phyloP scores from a whole-genome alignment of 2,113 vertebrate species.

The Oxygymnocypris stewartii region DNA sequence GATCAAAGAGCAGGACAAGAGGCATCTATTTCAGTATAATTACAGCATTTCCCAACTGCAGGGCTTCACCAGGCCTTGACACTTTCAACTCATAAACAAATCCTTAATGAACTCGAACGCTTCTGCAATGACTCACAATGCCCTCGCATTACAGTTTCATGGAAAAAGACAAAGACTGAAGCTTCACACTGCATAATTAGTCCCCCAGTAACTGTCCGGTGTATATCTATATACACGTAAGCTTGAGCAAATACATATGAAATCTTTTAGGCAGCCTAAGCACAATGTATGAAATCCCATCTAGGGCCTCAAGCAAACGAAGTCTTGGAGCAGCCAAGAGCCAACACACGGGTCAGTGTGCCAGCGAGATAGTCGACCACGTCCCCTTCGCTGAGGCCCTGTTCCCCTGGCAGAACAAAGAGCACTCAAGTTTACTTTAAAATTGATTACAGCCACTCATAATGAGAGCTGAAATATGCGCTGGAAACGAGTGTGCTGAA shows the following conservation, averaged over 20 bases:
- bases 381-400: slow-evolving; percentile 29
- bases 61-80: not conserved
- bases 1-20: slow-evolving; percentile 35
- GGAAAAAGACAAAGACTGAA: not conserved
- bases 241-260: slow-evolving; percentile 12
- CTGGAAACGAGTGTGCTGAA: slow-evolving; percentile 18
- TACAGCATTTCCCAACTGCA: slow-evolving; percentile 17
- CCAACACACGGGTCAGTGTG: slow-evolving; percentile 31
- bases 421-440: slow-evolving; percentile 46
- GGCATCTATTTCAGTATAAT: slow-evolving; percentile 35
- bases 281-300: slow-evolving; percentile 42
- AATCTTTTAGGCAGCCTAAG: not conserved
- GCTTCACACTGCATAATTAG: not conserved
- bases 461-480: slow-evolving; percentile 42
- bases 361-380: slow-evolving; percentile 33
- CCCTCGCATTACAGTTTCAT: not conserved
- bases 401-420: slow-evolving; percentile 35
- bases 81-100: slow-evolving; percentile 49
- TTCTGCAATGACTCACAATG: slow-evolving; percentile 26
- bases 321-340: slow-evolving; percentile 39
- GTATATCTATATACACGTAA: not conserved
- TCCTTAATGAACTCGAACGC: not conserved
- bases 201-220: not conserved
- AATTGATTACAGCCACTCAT: slow-evolving; percentile 51
- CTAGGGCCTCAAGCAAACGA: slow-evolving; percentile 49